A percentile compares a stretch with the other conserved stretches of the same genome.
Conservation (phyloP, 2,113 vertebrate genomes). For the Epinephelus fuscoguttatus region DNA sequence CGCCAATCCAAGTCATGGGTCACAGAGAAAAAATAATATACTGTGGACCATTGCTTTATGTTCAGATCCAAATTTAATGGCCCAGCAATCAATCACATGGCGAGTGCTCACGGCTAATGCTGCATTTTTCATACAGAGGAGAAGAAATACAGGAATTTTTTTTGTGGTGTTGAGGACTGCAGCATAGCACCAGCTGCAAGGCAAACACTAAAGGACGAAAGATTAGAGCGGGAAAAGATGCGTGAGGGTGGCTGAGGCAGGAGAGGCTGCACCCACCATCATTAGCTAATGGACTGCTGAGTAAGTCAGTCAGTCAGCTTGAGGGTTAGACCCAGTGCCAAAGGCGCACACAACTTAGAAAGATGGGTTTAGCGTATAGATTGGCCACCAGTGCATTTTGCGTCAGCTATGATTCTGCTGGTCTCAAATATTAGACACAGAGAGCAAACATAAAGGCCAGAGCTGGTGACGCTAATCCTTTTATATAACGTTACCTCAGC, state of each 20-base stretch:
- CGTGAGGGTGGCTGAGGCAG: conserved; percentile 31
- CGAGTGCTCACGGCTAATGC: conserved; percentile 2
- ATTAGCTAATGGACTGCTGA: conserved; percentile 84
- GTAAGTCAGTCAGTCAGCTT: conserved; percentile 63
- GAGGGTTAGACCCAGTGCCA: conserved; percentile 60
- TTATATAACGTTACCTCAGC: conserved; percentile 23
- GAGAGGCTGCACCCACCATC: conserved; percentile 58
- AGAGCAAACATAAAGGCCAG: conserved; percentile 4
- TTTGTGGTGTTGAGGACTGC: conserved; percentile 32
- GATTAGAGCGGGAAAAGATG: conserved; percentile 36
- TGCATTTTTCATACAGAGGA: conserved; percentile 1
- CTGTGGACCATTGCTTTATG: conserved; percentile 19
- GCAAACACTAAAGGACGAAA: conserved; percentile 1
- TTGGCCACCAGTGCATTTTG: conserved; percentile 43
- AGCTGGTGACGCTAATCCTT: conserved; percentile 17
- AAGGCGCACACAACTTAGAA: conserved; percentile 47
- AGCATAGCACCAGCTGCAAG: conserved; percentile 45
- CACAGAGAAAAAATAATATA: conserved; percentile 34
- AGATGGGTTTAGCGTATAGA: conserved; percentile 51
- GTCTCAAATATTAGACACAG: conserved; percentile 39
- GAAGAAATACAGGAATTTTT: not conserved
- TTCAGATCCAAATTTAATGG: conserved; percentile 40
- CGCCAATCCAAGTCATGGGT: conserved; percentile 15
- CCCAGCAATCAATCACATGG: conserved; percentile 37
- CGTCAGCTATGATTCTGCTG: conserved; percentile 22